A percentile compares a stretch with the other conserved stretches of the same genome.
These are phyloP conservation scores for Ophion ellenae DNA, from an alignment of 2,888 invertebrate genomes.

Conservation along the genomic window DNA sequence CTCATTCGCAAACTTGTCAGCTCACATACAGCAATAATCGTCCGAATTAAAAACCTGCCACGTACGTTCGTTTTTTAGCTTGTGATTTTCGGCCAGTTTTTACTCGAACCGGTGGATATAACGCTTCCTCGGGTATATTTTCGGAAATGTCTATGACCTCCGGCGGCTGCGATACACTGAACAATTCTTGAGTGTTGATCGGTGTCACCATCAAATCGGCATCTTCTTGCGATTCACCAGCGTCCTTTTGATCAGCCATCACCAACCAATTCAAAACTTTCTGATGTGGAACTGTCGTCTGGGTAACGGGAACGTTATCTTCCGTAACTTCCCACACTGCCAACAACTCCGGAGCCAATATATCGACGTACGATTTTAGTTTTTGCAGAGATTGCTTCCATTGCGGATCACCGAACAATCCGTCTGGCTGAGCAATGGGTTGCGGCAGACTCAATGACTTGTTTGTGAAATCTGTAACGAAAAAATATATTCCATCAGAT, in stretches of 20 bases:
- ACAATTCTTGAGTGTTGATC: conserved; percentile 75
- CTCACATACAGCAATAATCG: not conserved
- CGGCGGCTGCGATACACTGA: conserved; percentile 75
- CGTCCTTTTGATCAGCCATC: conserved; percentile 63
- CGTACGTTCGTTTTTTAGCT: conserved; percentile 68
- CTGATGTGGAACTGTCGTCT: conserved; percentile 74
- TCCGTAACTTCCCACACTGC: conserved; percentile 79
- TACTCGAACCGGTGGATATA: conserved; percentile 72
- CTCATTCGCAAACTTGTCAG: not conserved
- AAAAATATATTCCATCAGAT: not conserved
- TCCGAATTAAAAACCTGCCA: conserved; percentile 71
- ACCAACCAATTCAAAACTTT: conserved; percentile 81
- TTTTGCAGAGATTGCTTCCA: conserved; percentile 78
- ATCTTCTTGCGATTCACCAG: conserved; percentile 65
- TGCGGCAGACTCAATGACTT: conserved; percentile 53
- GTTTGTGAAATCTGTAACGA: conserved; percentile 73
- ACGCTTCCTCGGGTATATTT: conserved; percentile 64
- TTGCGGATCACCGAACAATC: conserved; percentile 39
- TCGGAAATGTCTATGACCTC: conserved; percentile 60
- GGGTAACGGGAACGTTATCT: conserved; percentile 70
- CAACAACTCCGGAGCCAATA: conserved; percentile 79
- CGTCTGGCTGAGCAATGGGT: conserved; percentile 1
- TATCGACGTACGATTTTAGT: conserved; percentile 76
- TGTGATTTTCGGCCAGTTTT: conserved; percentile 64
- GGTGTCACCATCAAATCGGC: conserved; percentile 59